phyloP scores from a whole-genome alignment of 2,113 vertebrate genomes.

The Hippopotamus amphibius region DNA sequence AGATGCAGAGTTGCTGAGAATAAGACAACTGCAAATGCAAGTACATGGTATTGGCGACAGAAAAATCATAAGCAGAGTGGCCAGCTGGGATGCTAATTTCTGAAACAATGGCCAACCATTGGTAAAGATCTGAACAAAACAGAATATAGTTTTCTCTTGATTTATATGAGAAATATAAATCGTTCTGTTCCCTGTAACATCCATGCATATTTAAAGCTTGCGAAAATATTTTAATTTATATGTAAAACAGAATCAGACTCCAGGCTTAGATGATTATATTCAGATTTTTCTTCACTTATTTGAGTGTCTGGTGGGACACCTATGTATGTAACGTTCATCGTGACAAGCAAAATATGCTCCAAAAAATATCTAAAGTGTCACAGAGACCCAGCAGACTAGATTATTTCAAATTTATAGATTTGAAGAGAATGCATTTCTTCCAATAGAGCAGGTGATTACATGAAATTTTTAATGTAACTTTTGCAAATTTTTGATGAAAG shows the following conservation, averaged over 20 bases:
- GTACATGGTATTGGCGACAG: background rate
- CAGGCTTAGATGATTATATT: background rate
- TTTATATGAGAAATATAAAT: background rate
- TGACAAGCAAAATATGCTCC: background rate
- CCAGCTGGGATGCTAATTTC: background rate
- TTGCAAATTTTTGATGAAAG: constrained; percentile 41
- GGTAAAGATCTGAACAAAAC: background rate
- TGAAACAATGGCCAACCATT: background rate
- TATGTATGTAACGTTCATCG: background rate
- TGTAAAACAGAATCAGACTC: background rate
- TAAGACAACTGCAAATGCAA: background rate
- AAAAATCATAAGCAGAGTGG: background rate
- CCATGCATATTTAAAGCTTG: background rate
- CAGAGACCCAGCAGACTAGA: background rate
- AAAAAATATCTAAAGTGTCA: background rate
- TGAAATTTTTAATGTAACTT: constrained; percentile 13
- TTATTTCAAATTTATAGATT: background rate
- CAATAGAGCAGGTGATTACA: background rate
- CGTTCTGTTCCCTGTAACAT: background rate
- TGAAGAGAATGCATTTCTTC: background rate
- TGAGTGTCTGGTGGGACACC: background rate
- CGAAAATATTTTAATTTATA: background rate
- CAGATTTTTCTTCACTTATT: background rate
- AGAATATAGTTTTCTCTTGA: background rate
- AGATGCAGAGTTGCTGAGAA: background rate